Conservation (phyloP, 2,888 invertebrate species). For the Drosophila tanythrix region DNA sequence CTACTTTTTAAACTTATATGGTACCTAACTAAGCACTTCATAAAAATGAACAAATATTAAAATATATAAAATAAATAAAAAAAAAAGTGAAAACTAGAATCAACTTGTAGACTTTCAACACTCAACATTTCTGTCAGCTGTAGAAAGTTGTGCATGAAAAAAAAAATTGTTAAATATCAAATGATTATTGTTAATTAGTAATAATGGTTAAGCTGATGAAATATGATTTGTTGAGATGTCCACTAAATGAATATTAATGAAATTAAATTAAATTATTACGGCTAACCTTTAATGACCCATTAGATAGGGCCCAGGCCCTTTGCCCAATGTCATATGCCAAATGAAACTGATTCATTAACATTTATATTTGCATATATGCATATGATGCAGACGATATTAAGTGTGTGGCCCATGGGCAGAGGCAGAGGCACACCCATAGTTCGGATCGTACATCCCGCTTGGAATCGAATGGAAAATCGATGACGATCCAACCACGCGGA, state of each 20-base stretch:
- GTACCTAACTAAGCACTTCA: not conserved
- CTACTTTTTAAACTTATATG: not conserved
- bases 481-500: not conserved
- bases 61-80: not conserved
- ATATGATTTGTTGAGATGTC: constrained; percentile 27
- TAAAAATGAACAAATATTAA: not conserved
- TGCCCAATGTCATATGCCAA: constrained; percentile 49
- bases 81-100: not conserved
- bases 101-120: not conserved
- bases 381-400: not conserved
- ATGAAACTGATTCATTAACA: constrained; percentile 49
- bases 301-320: constrained; percentile 35
- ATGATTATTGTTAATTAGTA: constrained; percentile 1
- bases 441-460: no score
- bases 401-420: constrained; percentile 29
- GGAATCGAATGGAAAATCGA: not conserved
- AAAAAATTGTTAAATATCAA: not conserved
- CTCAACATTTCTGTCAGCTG: not conserved
- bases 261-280: constrained; percentile 44
- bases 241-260: constrained; percentile 49
- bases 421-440: constrained; percentile 39
- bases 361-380: constrained; percentile 27
- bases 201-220: constrained; percentile 2
- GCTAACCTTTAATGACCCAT: constrained; percentile 35
- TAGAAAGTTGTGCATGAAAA: constrained; percentile 30